phyloP scores from a whole-genome alignment of 2,888 invertebrate genomes.

The Monopis laevigella region DNA sequence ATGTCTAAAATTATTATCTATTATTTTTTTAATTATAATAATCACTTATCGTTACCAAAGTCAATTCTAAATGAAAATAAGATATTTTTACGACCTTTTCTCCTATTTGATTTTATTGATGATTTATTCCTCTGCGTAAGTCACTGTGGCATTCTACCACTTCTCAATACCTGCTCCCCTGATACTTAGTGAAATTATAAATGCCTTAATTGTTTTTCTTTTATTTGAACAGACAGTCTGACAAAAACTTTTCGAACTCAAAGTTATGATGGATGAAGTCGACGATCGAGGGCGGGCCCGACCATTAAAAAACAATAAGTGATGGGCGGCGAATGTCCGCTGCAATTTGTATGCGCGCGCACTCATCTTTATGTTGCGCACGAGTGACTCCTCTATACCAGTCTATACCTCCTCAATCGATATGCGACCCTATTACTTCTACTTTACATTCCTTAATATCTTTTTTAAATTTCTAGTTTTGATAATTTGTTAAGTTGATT shows the following conservation, averaged over 20 bases:
- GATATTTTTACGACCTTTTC: too few species aligned
- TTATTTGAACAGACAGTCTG: too few species aligned
- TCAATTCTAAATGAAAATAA: too few species aligned
- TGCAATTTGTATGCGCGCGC: slow-evolving; percentile 46
- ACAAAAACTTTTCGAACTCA: not conserved
- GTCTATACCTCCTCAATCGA: not conserved
- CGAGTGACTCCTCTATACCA: not conserved
- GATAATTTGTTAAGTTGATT: slow-evolving; percentile 38
- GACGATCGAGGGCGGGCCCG: slow-evolving; percentile 45
- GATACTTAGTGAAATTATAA: too few species aligned
- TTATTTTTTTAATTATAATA: too few species aligned
- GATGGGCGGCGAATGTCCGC: slow-evolving; percentile 46
- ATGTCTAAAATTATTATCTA: too few species aligned
- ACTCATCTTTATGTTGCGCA: slow-evolving; percentile 41
- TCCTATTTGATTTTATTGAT: too few species aligned
- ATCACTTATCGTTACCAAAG: too few species aligned
- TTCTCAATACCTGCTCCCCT: too few species aligned
- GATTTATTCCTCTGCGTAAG: too few species aligned
- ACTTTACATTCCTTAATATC: not conserved
- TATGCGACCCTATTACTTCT: slow-evolving; percentile 2
- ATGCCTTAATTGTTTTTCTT: too few species aligned
- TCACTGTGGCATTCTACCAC: too few species aligned
- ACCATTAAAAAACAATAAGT: slow-evolving; percentile 64
- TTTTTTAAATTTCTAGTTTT: not conserved
- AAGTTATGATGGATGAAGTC: slow-evolving; percentile 49